Evolutionary conservation across 35 echinoderm and acorn worm genomes (phyloP), one percentile per base, ranked within the genome.

Genomic region (Lytechinus pictus): DNA sequence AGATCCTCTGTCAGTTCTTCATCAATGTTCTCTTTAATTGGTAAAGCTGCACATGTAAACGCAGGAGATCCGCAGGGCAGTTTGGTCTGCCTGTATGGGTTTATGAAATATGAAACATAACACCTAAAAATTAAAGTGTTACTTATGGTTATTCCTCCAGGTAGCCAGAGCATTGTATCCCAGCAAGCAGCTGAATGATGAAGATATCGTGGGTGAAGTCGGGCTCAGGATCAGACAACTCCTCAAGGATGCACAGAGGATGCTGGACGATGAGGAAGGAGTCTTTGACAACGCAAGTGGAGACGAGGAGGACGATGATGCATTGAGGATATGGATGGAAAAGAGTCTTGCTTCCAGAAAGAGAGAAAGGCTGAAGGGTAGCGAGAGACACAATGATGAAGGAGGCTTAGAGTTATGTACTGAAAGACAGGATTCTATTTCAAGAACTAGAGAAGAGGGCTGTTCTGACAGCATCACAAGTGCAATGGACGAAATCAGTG

Each of bases 261-360:
- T 57, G 52, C 6, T 93, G 54, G 91, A 93, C 57, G 91, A 93
- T 13, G 91, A 93, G n/a, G 52, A 27, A 27, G 91, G 91, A 53
- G 53, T 93, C 10, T 93, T 54, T 93, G 91, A 93, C 24, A 53
- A 93, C 57, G 91, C 91, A 10, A 55, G 52, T 21, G 12, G 57
- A 93, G 91, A 27, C 4, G 91, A 53, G n/a, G 91, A 93, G 13
- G 91, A n/a, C n/a, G n/a, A 57, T 57, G 91, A 93, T 53, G 24
- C 19, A 13, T 5, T 89, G 5, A 89, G 28, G 13, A 19, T 4
- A 51, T 53, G 87, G 87, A 89, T 89, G 87, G 24, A 27, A 89
- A 13, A 51, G 24, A 89, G 87, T 51, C 87, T 33, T 7, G 87
- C 28, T 89, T 27, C 87, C 29, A 53, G 87, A 51, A 54, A 3